These are phyloP conservation scores for Ptilodon capucinus DNA, from an alignment of 2,888 invertebrate species.

Conservation along the genomic window DNA sequence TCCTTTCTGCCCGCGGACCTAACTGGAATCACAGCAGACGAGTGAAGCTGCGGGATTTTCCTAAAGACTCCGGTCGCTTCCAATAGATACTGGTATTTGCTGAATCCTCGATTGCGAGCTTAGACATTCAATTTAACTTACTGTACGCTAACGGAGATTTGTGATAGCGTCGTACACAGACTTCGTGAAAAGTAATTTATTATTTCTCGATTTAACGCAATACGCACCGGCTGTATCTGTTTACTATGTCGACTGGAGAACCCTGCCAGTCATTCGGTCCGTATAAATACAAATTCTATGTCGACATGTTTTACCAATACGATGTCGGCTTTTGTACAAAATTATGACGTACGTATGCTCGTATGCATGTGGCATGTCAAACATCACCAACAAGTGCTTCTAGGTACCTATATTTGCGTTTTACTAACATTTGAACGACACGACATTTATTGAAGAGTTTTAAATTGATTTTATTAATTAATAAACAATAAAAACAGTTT, in stretches of 20 bases:
- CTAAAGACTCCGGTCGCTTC: conserved; percentile 64
- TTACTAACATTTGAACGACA: conserved; percentile 17
- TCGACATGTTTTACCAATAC: neutral
- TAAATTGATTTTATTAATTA: too few relatives aligned
- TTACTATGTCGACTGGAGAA: neutral
- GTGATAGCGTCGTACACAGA: conserved; percentile 48
- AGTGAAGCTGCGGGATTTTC: conserved; percentile 60
- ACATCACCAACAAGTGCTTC: conserved; percentile 28
- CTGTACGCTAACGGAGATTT: conserved; percentile 62
- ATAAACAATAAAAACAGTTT: neutral
- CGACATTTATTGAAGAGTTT: too few relatives aligned
- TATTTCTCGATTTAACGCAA: conserved; percentile 26
- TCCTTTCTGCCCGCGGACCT: conserved; percentile 16
- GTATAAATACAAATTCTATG: neutral
- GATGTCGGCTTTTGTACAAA: conserved; percentile 7
- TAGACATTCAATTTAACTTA: conserved; percentile 76
- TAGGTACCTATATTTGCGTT: conserved; percentile 17
- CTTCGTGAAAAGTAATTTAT: conserved; percentile 37
- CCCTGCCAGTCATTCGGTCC: conserved; percentile 1
- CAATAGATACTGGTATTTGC: conserved; percentile 70
- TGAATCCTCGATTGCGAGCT: conserved; percentile 67
- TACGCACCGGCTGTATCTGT: conserved; percentile 7
- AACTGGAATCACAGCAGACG: conserved; percentile 42
- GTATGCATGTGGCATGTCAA: conserved; percentile 21
- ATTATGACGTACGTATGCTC: conserved; percentile 16